Conservation (phyloP, 2,113 vertebrate species). For the Falco punctatus region DNA sequence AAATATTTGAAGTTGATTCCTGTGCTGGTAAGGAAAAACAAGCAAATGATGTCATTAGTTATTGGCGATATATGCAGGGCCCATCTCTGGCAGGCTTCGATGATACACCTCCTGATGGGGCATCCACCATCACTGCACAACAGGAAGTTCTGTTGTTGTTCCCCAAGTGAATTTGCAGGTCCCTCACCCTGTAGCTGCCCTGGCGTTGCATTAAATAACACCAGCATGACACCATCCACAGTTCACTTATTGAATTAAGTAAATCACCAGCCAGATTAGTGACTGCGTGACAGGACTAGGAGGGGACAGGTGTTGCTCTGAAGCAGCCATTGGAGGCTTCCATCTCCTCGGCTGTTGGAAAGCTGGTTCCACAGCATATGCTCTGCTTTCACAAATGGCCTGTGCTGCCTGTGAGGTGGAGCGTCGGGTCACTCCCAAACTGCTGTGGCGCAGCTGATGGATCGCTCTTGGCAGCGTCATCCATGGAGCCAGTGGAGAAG, state of each 20-base stretch:
- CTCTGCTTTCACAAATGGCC: not conserved
- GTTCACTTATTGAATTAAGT: accelerated
- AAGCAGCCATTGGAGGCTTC: not conserved
- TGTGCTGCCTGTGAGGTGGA: not conserved
- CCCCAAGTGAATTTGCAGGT: accelerated
- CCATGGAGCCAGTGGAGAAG: not conserved
- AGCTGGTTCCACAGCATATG: not conserved
- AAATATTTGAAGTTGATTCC: not conserved
- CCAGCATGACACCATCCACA: accelerated
- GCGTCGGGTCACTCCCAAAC: not conserved
- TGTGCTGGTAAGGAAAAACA: not conserved
- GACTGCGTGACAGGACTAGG: no score
- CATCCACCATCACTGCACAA: not conserved
- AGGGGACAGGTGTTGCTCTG: accelerated
- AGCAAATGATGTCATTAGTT: accelerated
- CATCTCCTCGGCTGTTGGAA: accelerated
- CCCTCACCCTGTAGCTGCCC: not conserved
- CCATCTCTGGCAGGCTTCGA: not conserved
- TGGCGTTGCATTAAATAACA: accelerated
- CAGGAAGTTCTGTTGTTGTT: not conserved
- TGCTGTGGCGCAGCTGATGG: not conserved
- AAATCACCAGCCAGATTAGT: not conserved
- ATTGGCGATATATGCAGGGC: not conserved
- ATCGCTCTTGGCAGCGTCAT: not conserved
- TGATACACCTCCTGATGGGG: not conserved